These are phyloP conservation scores for Brachypodius melanocephalos DNA, from an alignment of 2,113 vertebrate genomes.

Conservation along the genomic window DNA sequence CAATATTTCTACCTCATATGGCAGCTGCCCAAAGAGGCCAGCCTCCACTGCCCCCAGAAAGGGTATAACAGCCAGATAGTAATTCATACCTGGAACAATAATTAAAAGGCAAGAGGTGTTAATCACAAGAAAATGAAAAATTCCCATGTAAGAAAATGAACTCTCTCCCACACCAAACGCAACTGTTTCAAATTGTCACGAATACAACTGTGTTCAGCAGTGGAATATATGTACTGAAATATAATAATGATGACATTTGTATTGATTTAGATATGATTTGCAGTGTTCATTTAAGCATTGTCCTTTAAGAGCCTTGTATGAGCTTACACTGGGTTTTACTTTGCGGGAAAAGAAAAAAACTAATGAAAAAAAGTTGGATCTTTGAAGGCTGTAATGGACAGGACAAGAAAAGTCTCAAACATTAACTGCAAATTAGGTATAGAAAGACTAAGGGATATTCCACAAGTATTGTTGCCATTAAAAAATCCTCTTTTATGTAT, in stretches of 20 bases:
- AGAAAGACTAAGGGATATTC: background rate
- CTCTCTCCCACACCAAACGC: background rate
- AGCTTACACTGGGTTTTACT: background rate
- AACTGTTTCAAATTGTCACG: rapidly evolving
- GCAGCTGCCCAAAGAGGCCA: slow-evolving; percentile 63
- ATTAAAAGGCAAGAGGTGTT: background rate
- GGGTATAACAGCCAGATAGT: slow-evolving; percentile 70
- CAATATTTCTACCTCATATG: slow-evolving; percentile 52
- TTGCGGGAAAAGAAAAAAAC: background rate
- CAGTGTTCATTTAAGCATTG: background rate
- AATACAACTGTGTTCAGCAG: background rate
- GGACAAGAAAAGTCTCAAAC: background rate
- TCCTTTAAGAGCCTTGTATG: background rate
- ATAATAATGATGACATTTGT: background rate
- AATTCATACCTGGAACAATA: slow-evolving; percentile 72
- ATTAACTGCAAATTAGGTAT: background rate
- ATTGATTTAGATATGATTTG: background rate
- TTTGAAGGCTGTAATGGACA: background rate
- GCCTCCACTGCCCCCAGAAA: slow-evolving; percentile 75
- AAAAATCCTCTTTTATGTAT: background rate
- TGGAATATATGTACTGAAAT: background rate
- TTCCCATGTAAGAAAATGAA: background rate
- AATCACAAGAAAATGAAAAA: background rate
- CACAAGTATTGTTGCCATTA: background rate
- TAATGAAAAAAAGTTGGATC: background rate